Evolutionary conservation across 2,888 invertebrate genomes (phyloP), one percentile per base, ranked within the genome.

Genomic region (Caenorhabditis japonica): DNA sequence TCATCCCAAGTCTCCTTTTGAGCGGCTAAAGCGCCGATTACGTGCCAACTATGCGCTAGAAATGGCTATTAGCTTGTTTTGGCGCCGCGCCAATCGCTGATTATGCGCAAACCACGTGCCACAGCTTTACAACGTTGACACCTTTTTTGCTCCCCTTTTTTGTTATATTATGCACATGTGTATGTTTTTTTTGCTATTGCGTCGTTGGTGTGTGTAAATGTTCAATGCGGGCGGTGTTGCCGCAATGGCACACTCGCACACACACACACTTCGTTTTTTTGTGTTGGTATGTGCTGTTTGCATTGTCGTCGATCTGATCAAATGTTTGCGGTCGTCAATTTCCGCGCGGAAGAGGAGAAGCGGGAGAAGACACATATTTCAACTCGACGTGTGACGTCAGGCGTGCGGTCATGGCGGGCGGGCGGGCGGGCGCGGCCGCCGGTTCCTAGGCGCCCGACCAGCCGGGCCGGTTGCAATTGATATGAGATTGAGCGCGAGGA

Each of bases 341-440:
- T 69, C 69, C 69, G 69, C 69, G 69, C 69, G 69, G 69, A 69
- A 69, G 60, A n/a, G n/a, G n/a, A n/a, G n/a, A n/a, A n/a, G n/a
- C n/a, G n/a, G n/a, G n/a, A n/a, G n/a, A n/a, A n/a, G n/a, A n/a
- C n/a, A 60, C 59, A 60, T 52, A 38, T 69, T 59, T 60, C 49
- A 58, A 58, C 46, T 49, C 39, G 59, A 59, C 58, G 58, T 71
- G 53, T 71, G 43, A 61, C 62, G 62, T 69, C 47, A 69, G 60
- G 61, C 61, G 70, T 60, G 53, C 39, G 38, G 51, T 58, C 52
- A 15, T 39, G 34, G 10, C 41, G 53, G 19, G n/a, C n/a, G n/a
- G 30, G 30, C 30, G 30, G 10, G 5, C 30, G 10, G 30, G 5
- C 30, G n/a, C n/a, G n/a, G n/a, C n/a, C n/a, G n/a, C n/a, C n/a